These are phyloP conservation scores for Dendropsophus ebraccatus DNA, from an alignment of 2,113 vertebrate genomes.

Conservation along the genomic window DNA sequence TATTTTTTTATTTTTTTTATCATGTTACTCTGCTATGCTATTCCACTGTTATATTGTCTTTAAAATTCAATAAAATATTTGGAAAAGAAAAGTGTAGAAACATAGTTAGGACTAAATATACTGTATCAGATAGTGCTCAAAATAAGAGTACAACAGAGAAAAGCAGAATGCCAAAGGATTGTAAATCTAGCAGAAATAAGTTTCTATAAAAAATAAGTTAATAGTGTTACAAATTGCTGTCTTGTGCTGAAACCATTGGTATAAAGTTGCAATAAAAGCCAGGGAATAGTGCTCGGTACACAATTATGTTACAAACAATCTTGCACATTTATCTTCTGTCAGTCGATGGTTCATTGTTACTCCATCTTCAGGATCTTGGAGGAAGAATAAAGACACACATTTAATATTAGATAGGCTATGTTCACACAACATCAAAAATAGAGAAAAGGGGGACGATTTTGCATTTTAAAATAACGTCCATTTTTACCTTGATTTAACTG, in stretches of 20 bases:
- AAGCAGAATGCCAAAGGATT: not conserved
- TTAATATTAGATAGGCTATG: not conserved
- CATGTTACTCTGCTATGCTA: too few relatives aligned
- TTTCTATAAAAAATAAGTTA: conserved; percentile 1
- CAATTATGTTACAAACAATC: conserved; percentile 42
- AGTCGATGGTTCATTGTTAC: conserved; percentile 24
- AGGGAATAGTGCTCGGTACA: conserved; percentile 6
- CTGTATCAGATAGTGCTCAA: not conserved
- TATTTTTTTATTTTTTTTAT: too few relatives aligned
- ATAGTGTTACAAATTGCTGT: conserved; percentile 23
- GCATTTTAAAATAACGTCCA: too few relatives aligned
- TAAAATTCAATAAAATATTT: too few relatives aligned
- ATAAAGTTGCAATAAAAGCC: conserved; percentile 40
- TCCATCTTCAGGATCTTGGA: conserved; percentile 22
- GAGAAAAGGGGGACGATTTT: too few relatives aligned
- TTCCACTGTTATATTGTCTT: too few relatives aligned
- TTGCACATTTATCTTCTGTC: conserved; percentile 46
- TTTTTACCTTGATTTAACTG: too few relatives aligned
- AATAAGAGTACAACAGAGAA: not conserved
- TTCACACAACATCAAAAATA: too few relatives aligned
- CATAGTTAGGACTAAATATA: not conserved
- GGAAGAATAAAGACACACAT: conserved; percentile 12
- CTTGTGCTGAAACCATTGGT: conserved; percentile 10
- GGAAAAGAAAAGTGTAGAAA: too few relatives aligned
- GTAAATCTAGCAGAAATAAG: conserved; percentile 16